Evolutionary conservation across 2,113 vertebrate genomes (phyloP), one percentile per base, ranked within the genome.

Genomic region (Connochaetes taurinus): DNA sequence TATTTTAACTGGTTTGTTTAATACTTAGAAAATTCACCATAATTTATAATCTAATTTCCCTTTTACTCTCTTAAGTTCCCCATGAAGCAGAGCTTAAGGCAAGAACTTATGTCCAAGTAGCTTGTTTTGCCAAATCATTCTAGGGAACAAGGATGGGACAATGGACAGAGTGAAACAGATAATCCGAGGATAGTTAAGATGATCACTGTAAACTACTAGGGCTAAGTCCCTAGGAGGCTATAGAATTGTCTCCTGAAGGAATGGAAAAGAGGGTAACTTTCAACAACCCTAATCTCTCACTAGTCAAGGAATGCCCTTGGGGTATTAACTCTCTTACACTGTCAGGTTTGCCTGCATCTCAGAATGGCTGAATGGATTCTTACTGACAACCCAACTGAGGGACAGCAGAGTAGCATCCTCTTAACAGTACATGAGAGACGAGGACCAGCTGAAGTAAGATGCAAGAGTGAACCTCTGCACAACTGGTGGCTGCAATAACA

Each of bases 1-100:
- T 33, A 85, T 90, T 87, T 97, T 90, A 92, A 92, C 50, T 89
- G 25, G 36, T 36, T 80, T 85, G 17, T 98, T 82, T 82, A 86
- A 36, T 64, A 23, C 36, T 78, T 90, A 36, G 58, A 71, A 64
- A 71, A 14, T 55, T 43, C 21, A 43, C 13, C n/a, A 29, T 58
- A 50, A 25, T 57, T 94, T 87, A 81, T 55, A 67, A 21, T 76
- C n/a, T 74, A 47, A 74, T 52, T 84, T 94, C 43, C 29, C 16
- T 91, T 83, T 95, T 43, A 36, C 9, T 84, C 40, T 57, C 40
- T 89, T 55, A 74, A 92, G 21, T 57, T 90, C 11, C 2, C 29
- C 33, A 64, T n/a, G 45, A 95, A 87, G 62, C 57, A 87, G 58
- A 89, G 4, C 9, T 91, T 64, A 60, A 86, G 87, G 57, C 27